These are phyloP conservation scores for Falco columbarius DNA, from an alignment of 2,797 vertebrate species.

Conservation along the genomic window DNA sequence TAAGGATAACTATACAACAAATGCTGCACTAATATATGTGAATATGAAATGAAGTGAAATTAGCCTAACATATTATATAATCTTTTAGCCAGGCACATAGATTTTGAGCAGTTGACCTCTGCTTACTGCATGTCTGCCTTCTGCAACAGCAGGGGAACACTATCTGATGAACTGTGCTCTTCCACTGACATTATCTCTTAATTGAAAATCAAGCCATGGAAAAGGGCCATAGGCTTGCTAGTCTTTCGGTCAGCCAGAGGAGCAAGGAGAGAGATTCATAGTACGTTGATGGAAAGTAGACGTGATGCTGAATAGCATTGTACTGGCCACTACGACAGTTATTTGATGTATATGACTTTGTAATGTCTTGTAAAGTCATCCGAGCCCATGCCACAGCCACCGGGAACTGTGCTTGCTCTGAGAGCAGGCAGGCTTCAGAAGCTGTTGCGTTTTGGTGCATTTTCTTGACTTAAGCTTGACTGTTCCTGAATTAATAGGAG, in stretches of 20 bases:
- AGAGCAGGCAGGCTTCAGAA: not conserved
- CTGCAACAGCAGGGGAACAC: not conserved
- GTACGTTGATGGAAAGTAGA: not conserved
- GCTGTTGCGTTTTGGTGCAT: fast-evolving
- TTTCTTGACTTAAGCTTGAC: not conserved
- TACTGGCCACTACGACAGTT: not conserved
- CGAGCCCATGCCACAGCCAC: not conserved
- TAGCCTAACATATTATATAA: not conserved
- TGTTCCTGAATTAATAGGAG: not conserved
- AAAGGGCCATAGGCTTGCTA: not conserved
- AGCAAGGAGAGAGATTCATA: slow-evolving; percentile 16
- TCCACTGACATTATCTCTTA: slow-evolving; percentile 36
- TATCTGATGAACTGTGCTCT: slow-evolving; percentile 17
- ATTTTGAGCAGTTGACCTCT: slow-evolving; percentile 32
- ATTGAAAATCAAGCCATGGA: slow-evolving; percentile 51
- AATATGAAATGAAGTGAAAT: slow-evolving; percentile 59
- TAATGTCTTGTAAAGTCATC: not conserved
- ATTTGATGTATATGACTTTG: not conserved
- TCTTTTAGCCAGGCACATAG: slow-evolving; percentile 6
- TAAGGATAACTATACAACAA: slow-evolving; percentile 59
- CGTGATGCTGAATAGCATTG: not conserved
- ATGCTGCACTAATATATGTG: slow-evolving; percentile 47
- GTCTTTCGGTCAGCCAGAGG: not conserved
- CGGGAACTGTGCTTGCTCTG: not conserved
- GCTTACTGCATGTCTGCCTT: not conserved